Percentiles rank a stretch among this genome's conserved stretches.
Conservation (phyloP, 2,797 vertebrate species). For the Spea hammondii region DNA sequence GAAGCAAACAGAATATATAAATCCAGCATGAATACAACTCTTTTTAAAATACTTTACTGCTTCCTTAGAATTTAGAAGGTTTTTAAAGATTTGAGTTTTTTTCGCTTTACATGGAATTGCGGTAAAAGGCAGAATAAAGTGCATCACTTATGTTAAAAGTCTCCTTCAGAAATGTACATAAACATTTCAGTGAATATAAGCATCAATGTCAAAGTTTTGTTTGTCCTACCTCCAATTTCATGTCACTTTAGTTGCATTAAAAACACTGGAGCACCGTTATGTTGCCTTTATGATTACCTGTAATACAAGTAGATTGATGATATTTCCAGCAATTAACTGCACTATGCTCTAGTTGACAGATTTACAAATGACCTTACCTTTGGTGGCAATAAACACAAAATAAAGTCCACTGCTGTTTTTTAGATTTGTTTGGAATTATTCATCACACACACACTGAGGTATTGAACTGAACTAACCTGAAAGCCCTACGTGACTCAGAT, state of each 20-base stretch:
- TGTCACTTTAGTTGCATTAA: slow-evolving; percentile 10
- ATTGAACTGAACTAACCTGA: no score
- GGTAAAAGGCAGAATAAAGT: neutral
- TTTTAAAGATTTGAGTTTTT: neutral
- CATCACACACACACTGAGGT: no score
- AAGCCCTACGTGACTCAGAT: no score
- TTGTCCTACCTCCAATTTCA: slow-evolving; percentile 18
- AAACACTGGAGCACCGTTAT: neutral
- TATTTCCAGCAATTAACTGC: slow-evolving; percentile 1
- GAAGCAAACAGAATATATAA: neutral
- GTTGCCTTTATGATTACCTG: slow-evolving; percentile 9
- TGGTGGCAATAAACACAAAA: slow-evolving; percentile 4
- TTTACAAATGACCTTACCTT: slow-evolving; percentile 7
- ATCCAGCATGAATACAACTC: neutral
- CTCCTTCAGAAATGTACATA: slow-evolving; percentile 9
- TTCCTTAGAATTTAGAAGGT: neutral
- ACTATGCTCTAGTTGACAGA: slow-evolving; percentile 1
- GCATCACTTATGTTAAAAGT: slow-evolving; percentile 18
- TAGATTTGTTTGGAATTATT: neutral
- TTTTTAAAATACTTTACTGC: neutral
- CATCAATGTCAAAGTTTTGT: slow-evolving; percentile 8
- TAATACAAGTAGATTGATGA: slow-evolving; percentile 10
- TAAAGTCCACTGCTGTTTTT: neutral
- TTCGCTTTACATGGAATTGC: neutral
- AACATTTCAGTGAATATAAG: slow-evolving; percentile 21